Conservation (phyloP, 2,797 vertebrate genomes). For the Characodon lateralis region DNA sequence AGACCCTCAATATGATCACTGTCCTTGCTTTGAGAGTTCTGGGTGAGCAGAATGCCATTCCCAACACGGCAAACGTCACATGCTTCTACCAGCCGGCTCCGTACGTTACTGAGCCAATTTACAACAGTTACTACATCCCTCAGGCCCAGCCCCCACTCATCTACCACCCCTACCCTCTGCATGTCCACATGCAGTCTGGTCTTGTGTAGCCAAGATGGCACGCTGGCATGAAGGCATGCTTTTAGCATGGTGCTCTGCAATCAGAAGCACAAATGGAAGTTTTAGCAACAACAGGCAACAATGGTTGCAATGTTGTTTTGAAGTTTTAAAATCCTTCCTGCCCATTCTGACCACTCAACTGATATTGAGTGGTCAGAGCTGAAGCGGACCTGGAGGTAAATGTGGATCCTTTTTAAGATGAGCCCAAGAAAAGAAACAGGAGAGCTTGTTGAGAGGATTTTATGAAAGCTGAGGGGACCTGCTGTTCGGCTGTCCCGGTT, state of each 20-base stretch:
- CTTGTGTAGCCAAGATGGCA: constrained; percentile 79
- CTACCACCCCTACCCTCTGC: constrained; percentile 89
- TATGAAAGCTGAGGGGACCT: constrained; percentile 31
- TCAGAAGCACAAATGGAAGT: constrained; percentile 59
- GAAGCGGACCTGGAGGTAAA: constrained; percentile 44
- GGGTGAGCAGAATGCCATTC: constrained; percentile 96
- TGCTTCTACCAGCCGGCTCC: constrained; percentile 97
- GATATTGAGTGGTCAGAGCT: constrained; percentile 35
- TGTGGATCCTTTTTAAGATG: constrained; percentile 45
- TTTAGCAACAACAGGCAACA: constrained; percentile 57
- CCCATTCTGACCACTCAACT: no score
- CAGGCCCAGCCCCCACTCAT: constrained; percentile 85
- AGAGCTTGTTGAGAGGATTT: constrained; percentile 33
- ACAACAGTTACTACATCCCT: constrained; percentile 89
- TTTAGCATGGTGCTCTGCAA: constrained; percentile 65
- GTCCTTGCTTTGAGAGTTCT: constrained; percentile 93
- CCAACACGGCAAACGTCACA: constrained; percentile 90
- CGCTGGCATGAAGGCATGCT: constrained; percentile 54
- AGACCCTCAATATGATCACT: constrained; percentile 97
- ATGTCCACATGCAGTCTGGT: constrained; percentile 86
- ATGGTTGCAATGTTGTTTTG: constrained; percentile 54
- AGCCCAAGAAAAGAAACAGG: constrained; percentile 30
- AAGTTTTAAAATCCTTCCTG: constrained; percentile 69
- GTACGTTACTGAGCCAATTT: constrained; percentile 88
- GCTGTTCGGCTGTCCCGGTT: constrained; percentile 28